Base-by-base conservation (phyloP, 2,113 vertebrate species). In the Hemichromis elongatus region DNA sequence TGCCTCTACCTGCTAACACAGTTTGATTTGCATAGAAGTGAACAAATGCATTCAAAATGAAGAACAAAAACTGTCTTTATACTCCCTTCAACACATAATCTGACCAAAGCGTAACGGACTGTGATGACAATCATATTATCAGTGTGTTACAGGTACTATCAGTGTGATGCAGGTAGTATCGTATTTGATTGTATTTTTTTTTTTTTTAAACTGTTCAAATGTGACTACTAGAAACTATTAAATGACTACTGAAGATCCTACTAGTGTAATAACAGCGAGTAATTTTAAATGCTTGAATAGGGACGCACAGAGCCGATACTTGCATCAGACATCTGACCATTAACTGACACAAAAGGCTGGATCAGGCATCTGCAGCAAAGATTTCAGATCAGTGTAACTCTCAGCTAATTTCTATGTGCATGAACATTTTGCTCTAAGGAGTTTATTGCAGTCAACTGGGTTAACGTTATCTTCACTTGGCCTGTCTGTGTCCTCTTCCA, bases 171-270 rank as follows among this genome's bases (percentile, higher is more conserved):
- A 66, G 53, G 70, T 75, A 59, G 59, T 86, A 86, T 83, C 75
- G 47, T 57, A 40, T 84, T 35, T 85, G 59, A 73, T 66, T 12
- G 56, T 75, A 40, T 86, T 88, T 89, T 45, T 88, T 55, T 18
- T 63, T 61, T 35, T 63, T 63, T 63, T 63, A 68, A 83, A 56
- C 5, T 4, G 19, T 82, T 85, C n/a, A 87, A 28, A 73, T 70
- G 45, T 86, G 80, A 93, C 75, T 86, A 87, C 85, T 89, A 85
- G 16, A 84, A 61, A 50, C 59, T 79, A 73, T 63, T 28, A 86
- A 85, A 89, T 79, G 81, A 93, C 93, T 94, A 92, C 93, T 94
- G 90, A 93, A 53, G 37, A 82, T 85, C 78, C 77, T 77, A 85
- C 55, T 45, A 57, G 45, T 92, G 93, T 92, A 92, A 85, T 92